Conservation (phyloP, 1,140 invertebrate species). For the Triops cancriformis region DNA sequence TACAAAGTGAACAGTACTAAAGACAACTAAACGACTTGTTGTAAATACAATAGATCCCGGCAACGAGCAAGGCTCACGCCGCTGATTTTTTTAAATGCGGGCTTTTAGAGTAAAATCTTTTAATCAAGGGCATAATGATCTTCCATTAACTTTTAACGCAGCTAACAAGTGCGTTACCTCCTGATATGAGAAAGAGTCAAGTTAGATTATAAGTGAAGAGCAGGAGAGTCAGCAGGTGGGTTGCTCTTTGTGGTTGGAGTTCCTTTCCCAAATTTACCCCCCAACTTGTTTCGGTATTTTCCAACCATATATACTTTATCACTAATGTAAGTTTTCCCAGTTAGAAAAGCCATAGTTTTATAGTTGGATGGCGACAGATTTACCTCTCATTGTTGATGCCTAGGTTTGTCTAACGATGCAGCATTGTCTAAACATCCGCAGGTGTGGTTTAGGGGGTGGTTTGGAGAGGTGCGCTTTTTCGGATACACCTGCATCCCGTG, state of each 20-base stretch:
- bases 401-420: neutral
- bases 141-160: too few relatives aligned
- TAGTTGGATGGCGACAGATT: neutral
- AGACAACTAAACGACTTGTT: too few relatives aligned
- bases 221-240: neutral
- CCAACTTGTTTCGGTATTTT: too few relatives aligned
- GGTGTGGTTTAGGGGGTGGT: neutral
- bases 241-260: neutral
- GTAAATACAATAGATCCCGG: too few relatives aligned
- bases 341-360: neutral
- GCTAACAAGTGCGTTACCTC: too few relatives aligned
- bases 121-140: too few relatives aligned
- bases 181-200: neutral
- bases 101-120: too few relatives aligned
- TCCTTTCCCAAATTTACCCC: too few relatives aligned
- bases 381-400: neutral
- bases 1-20: too few relatives aligned
- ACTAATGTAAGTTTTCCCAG: neutral
- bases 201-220: neutral
- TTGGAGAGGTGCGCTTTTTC: neutral
- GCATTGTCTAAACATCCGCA: conserved; percentile 9
- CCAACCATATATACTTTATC: neutral
- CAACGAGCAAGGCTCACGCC: too few relatives aligned
- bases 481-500: neutral
- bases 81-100: too few relatives aligned